Percentiles rank a stretch among this genome's conserved stretches.
Conservation (phyloP, 2,888 invertebrate genomes). For the Syrista parreyssii region DNA sequence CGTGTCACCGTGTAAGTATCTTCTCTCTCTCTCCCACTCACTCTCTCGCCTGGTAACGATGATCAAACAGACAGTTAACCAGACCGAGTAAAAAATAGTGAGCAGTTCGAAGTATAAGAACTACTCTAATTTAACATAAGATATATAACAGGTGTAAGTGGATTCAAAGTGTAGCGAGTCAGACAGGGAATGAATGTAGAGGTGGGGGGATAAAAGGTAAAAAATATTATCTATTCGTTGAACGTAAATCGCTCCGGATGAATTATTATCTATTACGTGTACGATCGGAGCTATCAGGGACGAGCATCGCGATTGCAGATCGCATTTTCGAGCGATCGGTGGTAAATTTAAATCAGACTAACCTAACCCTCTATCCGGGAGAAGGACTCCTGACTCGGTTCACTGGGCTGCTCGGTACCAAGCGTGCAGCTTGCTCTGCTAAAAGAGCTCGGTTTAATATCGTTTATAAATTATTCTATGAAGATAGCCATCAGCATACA, state of each 20-base stretch:
- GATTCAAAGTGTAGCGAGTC: neutral
- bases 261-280: constrained; percentile 5
- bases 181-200: neutral
- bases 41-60: neutral
- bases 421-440: constrained; percentile 19
- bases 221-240: neutral
- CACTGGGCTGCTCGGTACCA: constrained; percentile 5
- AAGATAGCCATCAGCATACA: constrained; percentile 55
- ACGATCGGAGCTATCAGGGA: constrained; percentile 3
- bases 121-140: neutral
- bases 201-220: neutral
- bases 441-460: constrained; percentile 50
- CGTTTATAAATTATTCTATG: constrained; percentile 54
- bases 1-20: constrained; percentile 19
- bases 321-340: constrained; percentile 13
- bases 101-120: neutral
- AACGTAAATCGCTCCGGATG: neutral
- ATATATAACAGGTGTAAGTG: neutral
- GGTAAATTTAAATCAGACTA: constrained; percentile 19
- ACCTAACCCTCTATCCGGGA: neutral
- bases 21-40: too few relatives aligned
- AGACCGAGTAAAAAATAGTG: neutral
- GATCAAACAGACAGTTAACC: neutral
- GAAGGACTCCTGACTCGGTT: neutral
- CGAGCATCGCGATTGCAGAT: constrained; percentile 14